Conservation (phyloP, 2,113 vertebrate species). For the Agapornis roseicollis region DNA sequence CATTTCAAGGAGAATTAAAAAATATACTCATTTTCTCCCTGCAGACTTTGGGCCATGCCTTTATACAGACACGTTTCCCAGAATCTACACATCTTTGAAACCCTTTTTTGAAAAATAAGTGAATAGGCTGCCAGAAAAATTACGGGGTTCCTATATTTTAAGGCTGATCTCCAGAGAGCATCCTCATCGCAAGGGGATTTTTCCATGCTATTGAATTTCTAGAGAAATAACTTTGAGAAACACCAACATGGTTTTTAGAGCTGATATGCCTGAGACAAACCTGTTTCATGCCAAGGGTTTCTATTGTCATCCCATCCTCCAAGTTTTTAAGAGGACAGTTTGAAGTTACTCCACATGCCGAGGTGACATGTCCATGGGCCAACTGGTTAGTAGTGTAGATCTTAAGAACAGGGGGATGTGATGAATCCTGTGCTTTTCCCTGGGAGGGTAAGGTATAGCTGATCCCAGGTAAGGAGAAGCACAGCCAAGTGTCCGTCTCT, state of each 20-base stretch:
- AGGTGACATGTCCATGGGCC: background rate
- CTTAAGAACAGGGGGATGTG: background rate
- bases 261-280: background rate
- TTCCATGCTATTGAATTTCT: background rate
- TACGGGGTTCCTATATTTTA: background rate
- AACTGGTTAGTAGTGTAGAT: background rate
- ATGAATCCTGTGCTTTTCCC: background rate
- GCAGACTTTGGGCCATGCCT: background rate
- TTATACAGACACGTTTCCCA: background rate
- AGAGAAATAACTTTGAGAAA: background rate
- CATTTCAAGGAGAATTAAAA: background rate
- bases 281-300: background rate
- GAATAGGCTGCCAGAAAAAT: background rate
- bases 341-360: background rate
- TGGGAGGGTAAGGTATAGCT: background rate
- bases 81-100: background rate
- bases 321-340: background rate
- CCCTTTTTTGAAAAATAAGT: background rate
- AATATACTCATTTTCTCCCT: background rate
- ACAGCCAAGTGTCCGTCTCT: background rate
- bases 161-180: background rate
- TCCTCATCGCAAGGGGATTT: background rate
- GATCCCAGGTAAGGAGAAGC: background rate
- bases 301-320: background rate
- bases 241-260: background rate